Base-by-base conservation (phyloP, 2,888 invertebrate genomes). In the Baccha elongata region DNA sequence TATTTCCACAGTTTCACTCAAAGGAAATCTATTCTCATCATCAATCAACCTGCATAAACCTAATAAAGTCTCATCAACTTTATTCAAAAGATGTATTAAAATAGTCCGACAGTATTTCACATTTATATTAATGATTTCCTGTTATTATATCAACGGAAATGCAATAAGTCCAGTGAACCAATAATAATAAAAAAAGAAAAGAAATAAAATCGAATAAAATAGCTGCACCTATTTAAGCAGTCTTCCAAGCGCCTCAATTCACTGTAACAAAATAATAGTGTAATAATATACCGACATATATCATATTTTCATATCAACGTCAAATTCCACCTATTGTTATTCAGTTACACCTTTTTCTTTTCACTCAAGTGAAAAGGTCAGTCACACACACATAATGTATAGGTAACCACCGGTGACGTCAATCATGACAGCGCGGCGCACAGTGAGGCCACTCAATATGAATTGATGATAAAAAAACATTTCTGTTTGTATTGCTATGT, bases 91-190 rank as follows among this genome's bases (percentile, higher is more conserved):
- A 37, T 35, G 7, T 15, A 53, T 19, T n/a, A 0, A 53, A 35
- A n/a, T 53, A 53, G 19, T n/a, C 53, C 35, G 35, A 53, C 53
- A 23, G 11, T 21, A 35, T n/a, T n/a, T 53, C 53, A 4, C 53
- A 3, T n/a, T 53, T 53, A 53, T 53, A 53, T 53, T 19, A 53
- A 53, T 53, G 53, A 53, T 21, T 53, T 53, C 35, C 53, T 17
- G 53, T 19, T 19, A 19, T 53, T 35, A 53, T 37, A 53, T 53
- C 21, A 53, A 37, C 53, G 53, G 53, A 53, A 53, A 4, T 21
- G 35, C 35, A 53, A 37, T 53, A 35, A 37, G 53, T 35, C 53
- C 21, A 53, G 35, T 53, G 53, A 53, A 53, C 53, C 35, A 53
- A 19, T 8, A 50, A 29, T 7, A 13, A 15, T 8, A 26, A 53